These are phyloP conservation scores for Gryllus bimaculatus DNA, from an alignment of 1,140 invertebrate genomes.

Conservation along the genomic window DNA sequence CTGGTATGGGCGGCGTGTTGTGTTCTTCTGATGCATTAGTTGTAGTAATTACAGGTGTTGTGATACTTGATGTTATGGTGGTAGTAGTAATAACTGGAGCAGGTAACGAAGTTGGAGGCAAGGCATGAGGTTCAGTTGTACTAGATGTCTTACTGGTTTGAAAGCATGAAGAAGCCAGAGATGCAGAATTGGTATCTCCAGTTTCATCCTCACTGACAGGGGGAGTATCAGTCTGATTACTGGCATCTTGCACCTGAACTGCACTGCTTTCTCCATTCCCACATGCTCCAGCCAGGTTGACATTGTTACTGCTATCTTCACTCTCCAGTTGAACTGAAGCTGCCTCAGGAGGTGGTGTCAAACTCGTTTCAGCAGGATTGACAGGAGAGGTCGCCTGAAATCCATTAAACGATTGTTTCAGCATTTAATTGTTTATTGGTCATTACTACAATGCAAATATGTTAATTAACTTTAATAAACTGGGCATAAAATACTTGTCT, in stretches of 20 bases:
- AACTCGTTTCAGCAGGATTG: constrained; percentile 24
- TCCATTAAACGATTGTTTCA: background rate
- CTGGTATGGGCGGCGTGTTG: background rate
- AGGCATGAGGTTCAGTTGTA: background rate
- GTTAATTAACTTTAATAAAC: background rate
- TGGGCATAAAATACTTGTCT: background rate
- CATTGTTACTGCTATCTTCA: constrained; percentile 3
- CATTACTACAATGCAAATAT: background rate
- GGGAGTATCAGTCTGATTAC: constrained; percentile 65
- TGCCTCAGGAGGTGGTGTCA: constrained; percentile 26
- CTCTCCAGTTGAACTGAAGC: constrained; percentile 18
- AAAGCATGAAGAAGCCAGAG: background rate
- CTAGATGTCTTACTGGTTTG: background rate
- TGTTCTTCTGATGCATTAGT: background rate
- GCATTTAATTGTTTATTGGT: too few relatives aligned
- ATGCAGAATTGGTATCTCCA: background rate
- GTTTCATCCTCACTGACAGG: constrained; percentile 34
- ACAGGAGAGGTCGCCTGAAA: constrained; percentile 29
- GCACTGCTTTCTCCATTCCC: constrained; percentile 28
- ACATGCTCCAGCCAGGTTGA: background rate
- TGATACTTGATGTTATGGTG: constrained; percentile 9
- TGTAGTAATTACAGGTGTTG: background rate
- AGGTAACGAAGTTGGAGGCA: background rate
- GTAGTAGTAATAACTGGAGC: constrained; percentile 13
- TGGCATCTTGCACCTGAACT: constrained; percentile 54